Percentiles rank a stretch among this genome's conserved stretches.
Evolutionary conservation across 2,797 vertebrate species (phyloP).

Genomic region (Schizothorax lantsangensis): DNA sequence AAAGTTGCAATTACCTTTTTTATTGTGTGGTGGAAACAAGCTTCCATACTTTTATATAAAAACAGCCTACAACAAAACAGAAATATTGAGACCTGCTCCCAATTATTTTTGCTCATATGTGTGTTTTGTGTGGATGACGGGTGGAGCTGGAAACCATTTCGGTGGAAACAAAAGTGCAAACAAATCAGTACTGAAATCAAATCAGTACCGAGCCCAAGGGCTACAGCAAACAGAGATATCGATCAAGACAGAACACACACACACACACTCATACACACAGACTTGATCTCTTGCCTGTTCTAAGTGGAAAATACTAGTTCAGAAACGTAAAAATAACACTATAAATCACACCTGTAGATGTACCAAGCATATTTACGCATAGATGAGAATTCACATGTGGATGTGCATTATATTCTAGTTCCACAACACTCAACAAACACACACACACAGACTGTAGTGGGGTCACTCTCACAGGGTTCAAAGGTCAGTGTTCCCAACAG

Average conservation of each 20-base stretch:
- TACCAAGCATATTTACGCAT: slow-evolving; percentile 58
- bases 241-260: background rate
- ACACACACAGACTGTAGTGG: slow-evolving; percentile 11
- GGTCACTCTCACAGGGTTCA: slow-evolving; percentile 24
- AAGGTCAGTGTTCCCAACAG: slow-evolving; percentile 32
- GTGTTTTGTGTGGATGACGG: background rate
- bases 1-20: background rate
- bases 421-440: slow-evolving; percentile 1
- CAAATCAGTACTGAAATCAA: slow-evolving; percentile 44
- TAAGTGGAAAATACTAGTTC: slow-evolving; percentile 16
- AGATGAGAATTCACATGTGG: slow-evolving; percentile 48
- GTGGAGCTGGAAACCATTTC: slow-evolving; percentile 8
- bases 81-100: slow-evolving; percentile 7
- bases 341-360: slow-evolving; percentile 6
- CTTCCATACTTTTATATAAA: background rate
- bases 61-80: background rate
- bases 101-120: background rate
- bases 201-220: slow-evolving; percentile 16
- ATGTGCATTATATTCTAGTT: slow-evolving; percentile 35
- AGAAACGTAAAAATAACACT: background rate
- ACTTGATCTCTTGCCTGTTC: background rate
- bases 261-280: background rate
- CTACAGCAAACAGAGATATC: slow-evolving; percentile 22
- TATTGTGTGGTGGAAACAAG: background rate
- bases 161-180: slow-evolving; percentile 27